A percentile compares a stretch with the other conserved stretches of the same genome.
phyloP scores from a whole-genome alignment of 2,888 invertebrate species.

The Agrilus cyanescens region DNA sequence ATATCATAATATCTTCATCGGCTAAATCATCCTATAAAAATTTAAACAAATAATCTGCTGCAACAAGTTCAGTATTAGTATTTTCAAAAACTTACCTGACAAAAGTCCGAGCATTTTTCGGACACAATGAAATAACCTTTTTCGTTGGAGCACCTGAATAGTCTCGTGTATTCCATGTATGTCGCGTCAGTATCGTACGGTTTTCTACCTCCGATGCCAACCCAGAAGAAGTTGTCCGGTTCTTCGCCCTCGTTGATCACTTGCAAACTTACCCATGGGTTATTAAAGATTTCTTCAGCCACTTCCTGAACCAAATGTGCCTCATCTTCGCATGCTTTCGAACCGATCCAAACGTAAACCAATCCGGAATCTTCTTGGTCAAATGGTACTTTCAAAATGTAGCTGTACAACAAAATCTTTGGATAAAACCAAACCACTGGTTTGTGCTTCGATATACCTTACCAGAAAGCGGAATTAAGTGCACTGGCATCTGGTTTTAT shows the following conservation, averaged over 20 bases:
- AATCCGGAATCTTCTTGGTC: conserved; percentile 79
- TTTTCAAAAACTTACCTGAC: conserved; percentile 56
- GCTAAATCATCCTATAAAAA: conserved; percentile 83
- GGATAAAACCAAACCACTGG: neutral
- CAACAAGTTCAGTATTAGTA: too few species aligned
- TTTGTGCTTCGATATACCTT: conserved; percentile 24
- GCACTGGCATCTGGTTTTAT: conserved; percentile 72
- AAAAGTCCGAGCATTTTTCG: conserved; percentile 97
- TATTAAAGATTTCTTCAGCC: conserved; percentile 86
- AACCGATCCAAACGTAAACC: conserved; percentile 93
- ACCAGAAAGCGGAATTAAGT: conserved; percentile 94
- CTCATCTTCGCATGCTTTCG: conserved; percentile 73
- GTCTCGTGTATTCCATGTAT: conserved; percentile 83
- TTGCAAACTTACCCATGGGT: conserved; percentile 64
- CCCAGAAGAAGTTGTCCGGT: conserved; percentile 98
- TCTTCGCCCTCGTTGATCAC: conserved; percentile 88
- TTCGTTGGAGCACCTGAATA: conserved; percentile 98
- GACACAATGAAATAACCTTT: conserved; percentile 98
- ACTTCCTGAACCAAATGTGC: conserved; percentile 79
- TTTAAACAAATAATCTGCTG: neutral
- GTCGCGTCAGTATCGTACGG: conserved; percentile 79
- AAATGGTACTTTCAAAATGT: conserved; percentile 85
- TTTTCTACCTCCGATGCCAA: conserved; percentile 84
- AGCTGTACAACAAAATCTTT: conserved; percentile 43
- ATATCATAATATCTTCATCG: conserved; percentile 98